Evolutionary conservation across 2,113 vertebrate species (phyloP).

Genomic region (Otis tarda): DNA sequence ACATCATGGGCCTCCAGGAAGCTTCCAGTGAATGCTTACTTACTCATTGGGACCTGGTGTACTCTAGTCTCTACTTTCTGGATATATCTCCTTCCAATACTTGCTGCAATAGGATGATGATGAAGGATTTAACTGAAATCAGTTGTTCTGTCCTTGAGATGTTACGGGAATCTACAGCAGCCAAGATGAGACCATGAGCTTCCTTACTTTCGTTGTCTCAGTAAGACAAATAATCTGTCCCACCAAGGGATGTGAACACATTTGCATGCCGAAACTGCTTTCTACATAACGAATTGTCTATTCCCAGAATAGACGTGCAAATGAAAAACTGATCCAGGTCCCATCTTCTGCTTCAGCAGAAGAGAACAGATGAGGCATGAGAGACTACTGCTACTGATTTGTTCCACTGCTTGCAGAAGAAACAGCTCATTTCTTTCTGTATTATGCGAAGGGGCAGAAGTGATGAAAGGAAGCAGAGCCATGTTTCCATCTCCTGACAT

Average conservation of each 20-base stretch:
- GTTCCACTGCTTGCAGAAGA: constrained; percentile 43
- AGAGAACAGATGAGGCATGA: constrained; percentile 51
- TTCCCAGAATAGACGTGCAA: not conserved
- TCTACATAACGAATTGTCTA: not conserved
- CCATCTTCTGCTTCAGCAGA: constrained; percentile 12
- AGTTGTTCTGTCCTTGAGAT: not conserved
- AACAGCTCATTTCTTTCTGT: constrained; percentile 50
- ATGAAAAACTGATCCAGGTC: constrained; percentile 35
- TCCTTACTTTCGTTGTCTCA: not conserved
- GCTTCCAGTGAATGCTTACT: not conserved
- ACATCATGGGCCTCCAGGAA: not conserved
- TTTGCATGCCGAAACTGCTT: not conserved
- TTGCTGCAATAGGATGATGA: not conserved
- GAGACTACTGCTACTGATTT: constrained; percentile 54
- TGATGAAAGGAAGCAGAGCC: constrained; percentile 27
- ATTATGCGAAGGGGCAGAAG: not conserved
- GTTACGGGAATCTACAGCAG: not conserved
- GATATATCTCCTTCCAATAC: not conserved
- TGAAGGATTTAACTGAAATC: not conserved
- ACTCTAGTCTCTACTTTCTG: not conserved
- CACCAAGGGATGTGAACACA: not conserved
- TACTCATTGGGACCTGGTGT: not conserved
- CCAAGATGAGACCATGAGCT: not conserved
- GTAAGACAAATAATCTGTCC: not conserved
- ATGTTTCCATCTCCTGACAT: constrained; percentile 22